These are phyloP conservation scores for Phylloscopus trochiloides DNA, from an alignment of 2,113 vertebrate species.

Conservation along the genomic window DNA sequence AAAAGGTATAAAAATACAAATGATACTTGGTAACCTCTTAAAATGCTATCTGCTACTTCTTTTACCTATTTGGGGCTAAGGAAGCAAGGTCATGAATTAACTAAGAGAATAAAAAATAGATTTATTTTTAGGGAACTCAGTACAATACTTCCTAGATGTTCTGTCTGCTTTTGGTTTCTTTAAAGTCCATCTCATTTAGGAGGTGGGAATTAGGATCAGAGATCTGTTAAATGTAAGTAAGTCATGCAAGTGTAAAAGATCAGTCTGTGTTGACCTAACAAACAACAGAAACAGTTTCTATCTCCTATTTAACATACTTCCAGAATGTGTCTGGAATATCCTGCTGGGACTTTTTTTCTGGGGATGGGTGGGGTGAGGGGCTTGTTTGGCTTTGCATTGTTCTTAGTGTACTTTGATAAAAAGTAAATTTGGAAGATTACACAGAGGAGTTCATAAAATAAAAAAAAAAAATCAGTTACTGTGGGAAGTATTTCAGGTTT, in stretches of 20 bases:
- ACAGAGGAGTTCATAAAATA: not conserved
- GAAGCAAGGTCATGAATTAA: not conserved
- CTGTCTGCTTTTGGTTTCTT: not conserved
- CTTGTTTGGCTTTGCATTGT: not conserved
- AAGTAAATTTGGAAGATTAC: not conserved
- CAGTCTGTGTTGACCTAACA: not conserved
- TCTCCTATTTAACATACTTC: not conserved
- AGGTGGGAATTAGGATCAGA: not conserved
- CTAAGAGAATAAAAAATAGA: not conserved
- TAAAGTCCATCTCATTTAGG: not conserved
- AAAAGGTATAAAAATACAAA: slow-evolving; percentile 70
- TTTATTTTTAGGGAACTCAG: not conserved
- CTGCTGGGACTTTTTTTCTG: not conserved
- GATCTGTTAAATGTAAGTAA: not conserved
- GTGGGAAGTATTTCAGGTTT: not conserved
- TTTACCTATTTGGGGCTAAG: not conserved
- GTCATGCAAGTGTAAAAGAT: not conserved
- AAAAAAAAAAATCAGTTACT: not conserved
- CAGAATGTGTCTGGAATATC: not conserved
- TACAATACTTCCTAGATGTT: not conserved
- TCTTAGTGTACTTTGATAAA: not conserved
- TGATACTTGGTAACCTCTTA: not conserved
- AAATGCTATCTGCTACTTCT: not conserved
- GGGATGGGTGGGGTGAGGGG: fast-evolving
- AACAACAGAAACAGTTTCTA: not conserved